Percentiles rank a stretch among this genome's conserved stretches.
Evolutionary conservation across 1,140 invertebrate species (phyloP).

Genomic region (Pseudomyrmex flavicornis): DNA sequence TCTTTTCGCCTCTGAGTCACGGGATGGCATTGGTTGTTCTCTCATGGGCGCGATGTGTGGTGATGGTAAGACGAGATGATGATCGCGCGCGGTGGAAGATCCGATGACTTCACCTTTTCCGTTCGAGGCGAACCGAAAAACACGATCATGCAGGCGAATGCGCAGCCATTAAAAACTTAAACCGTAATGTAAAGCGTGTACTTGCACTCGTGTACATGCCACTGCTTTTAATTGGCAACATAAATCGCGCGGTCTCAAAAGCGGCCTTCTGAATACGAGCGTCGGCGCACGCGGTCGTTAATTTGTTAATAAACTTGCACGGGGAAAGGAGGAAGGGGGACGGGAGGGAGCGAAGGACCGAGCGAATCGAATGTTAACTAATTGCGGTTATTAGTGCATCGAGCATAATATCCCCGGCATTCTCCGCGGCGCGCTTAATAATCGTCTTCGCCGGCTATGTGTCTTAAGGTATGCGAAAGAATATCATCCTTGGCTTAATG

Average conservation of each 20-base stretch:
- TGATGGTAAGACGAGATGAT: background rate
- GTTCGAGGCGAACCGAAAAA: constrained; percentile 22
- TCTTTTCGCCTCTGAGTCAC: constrained; percentile 28
- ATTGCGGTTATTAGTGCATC: constrained; percentile 58
- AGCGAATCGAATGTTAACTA: constrained; percentile 62
- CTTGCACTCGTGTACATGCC: constrained; percentile 42
- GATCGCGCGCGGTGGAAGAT: background rate
- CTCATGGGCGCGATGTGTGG: background rate
- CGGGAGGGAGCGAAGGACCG: background rate
- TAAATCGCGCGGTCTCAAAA: constrained; percentile 58
- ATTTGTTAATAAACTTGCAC: constrained; percentile 60
- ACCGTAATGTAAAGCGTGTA: constrained; percentile 50
- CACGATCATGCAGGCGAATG: constrained; percentile 24
- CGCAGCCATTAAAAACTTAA: constrained; percentile 32
- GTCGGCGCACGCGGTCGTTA: constrained; percentile 42
- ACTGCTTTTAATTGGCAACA: constrained; percentile 56
- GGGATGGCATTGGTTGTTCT: background rate
- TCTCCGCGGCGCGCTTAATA: constrained; percentile 38
- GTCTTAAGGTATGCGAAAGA: constrained; percentile 8
- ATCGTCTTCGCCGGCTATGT: constrained; percentile 38
- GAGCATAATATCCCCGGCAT: constrained; percentile 47
- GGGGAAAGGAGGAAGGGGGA: background rate
- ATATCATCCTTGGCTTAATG: constrained; percentile 34
- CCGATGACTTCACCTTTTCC: background rate
- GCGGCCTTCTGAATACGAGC: constrained; percentile 26